phyloP scores from a whole-genome alignment of 1,140 invertebrate species.

The Hormaphis cornu region DNA sequence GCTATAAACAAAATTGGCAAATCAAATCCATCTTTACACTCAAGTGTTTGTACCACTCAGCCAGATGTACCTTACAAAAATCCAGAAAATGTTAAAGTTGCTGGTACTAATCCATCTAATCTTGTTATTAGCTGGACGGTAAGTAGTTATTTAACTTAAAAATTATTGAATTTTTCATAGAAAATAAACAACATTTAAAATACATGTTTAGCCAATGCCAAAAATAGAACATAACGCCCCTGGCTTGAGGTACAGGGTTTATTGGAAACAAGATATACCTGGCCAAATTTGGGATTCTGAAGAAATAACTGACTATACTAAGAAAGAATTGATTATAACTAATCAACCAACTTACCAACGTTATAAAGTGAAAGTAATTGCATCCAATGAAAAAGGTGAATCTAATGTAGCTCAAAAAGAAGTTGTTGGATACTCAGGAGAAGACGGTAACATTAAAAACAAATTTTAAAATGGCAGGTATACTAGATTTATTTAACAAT shows the following conservation, averaged over 20 bases:
- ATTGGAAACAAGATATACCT: constrained; percentile 70
- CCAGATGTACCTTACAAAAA: constrained; percentile 86
- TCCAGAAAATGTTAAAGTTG: constrained; percentile 86
- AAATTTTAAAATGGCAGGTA: no score
- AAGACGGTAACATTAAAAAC: constrained; percentile 57
- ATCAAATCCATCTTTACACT: constrained; percentile 73
- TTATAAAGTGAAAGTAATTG: constrained; percentile 85
- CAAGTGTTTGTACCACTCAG: constrained; percentile 72
- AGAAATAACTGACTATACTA: constrained; percentile 68
- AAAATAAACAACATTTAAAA: constrained; percentile 35
- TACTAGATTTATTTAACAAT: neutral
- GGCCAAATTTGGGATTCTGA: constrained; percentile 61
- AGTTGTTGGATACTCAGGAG: constrained; percentile 86
- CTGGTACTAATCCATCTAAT: constrained; percentile 78
- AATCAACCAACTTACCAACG: constrained; percentile 85
- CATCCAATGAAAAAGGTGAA: constrained; percentile 82
- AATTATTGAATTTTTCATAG: neutral
- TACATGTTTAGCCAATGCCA: constrained; percentile 73
- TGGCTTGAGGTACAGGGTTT: constrained; percentile 83
- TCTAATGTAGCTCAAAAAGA: constrained; percentile 71
- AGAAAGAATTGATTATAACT: constrained; percentile 55
- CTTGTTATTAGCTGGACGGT: constrained; percentile 91
- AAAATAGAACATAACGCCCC: constrained; percentile 93
- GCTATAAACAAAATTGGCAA: constrained; percentile 88
- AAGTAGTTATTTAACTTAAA: constrained; percentile 41